Evolutionary conservation across 35 echinoderm and acorn worm genomes (phyloP).

Genomic region (Ptychodera flava): DNA sequence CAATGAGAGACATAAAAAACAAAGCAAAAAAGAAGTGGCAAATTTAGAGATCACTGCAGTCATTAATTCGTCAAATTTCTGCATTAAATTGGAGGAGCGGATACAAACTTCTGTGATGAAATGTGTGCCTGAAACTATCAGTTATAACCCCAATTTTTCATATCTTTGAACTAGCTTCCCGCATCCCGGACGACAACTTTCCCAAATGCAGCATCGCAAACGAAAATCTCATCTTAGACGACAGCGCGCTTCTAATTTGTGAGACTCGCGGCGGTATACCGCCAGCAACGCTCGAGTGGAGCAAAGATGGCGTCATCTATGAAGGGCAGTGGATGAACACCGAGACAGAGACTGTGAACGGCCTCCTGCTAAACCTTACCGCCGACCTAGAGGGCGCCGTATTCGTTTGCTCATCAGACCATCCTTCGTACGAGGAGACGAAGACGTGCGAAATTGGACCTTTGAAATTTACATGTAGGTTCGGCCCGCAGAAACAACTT

Average conservation of each 20-base stretch:
- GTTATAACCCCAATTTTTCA: too few relatives aligned
- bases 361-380: not conserved
- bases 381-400: not conserved
- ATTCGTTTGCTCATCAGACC: not conserved
- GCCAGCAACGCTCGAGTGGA: not conserved
- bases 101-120: too few relatives aligned
- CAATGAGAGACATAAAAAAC: too few relatives aligned
- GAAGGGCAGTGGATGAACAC: not conserved
- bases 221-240: not conserved
- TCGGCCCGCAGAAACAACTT: too few relatives aligned
- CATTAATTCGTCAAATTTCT: too few relatives aligned
- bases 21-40: too few relatives aligned
- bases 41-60: too few relatives aligned
- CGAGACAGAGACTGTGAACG: not conserved
- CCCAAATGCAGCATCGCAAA: not conserved
- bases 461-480: not conserved
- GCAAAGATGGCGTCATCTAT: not conserved
- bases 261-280: not conserved
- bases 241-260: not conserved
- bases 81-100: too few relatives aligned
- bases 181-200: not conserved
- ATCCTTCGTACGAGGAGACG: not conserved
- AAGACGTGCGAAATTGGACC: not conserved
- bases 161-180: too few relatives aligned
- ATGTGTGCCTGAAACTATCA: too few relatives aligned